Conservation (phyloP, 2,797 vertebrate genomes). For the Etheostoma perlongum region DNA sequence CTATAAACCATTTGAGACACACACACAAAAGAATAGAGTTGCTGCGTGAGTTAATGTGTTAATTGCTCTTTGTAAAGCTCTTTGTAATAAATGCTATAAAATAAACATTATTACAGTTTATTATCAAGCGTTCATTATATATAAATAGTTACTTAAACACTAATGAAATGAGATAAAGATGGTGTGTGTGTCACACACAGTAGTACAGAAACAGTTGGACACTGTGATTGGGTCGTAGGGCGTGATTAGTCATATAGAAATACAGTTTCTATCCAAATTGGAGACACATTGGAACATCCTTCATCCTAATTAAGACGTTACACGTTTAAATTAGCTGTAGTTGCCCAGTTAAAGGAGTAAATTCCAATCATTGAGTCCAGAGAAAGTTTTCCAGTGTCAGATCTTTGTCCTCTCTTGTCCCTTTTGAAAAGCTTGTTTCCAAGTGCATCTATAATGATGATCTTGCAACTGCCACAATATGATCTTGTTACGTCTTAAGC, state of each 20-base stretch:
- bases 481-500: too few species aligned
- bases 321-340: not conserved
- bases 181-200: not conserved
- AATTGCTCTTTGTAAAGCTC: not conserved
- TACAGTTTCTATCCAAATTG: not conserved
- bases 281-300: not conserved
- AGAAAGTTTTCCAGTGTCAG: not conserved
- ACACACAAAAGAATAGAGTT: not conserved
- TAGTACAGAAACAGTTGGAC: not conserved
- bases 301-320: not conserved
- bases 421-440: not conserved
- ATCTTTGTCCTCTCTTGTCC: not conserved
- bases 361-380: not conserved
- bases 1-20: not conserved
- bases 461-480: too few species aligned
- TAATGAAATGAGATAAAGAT: not conserved
- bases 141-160: not conserved
- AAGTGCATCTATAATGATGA: too few species aligned
- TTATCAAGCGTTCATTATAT: not conserved
- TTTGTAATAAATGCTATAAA: not conserved
- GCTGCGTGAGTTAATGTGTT: too few species aligned
- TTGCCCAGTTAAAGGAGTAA: not conserved
- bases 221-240: not conserved
- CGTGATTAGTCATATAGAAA: not conserved
- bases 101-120: not conserved